A percentile compares a stretch with the other conserved stretches of the same genome.
Evolutionary conservation across 2,888 invertebrate species (phyloP).

Genomic region (Nineta flava): DNA sequence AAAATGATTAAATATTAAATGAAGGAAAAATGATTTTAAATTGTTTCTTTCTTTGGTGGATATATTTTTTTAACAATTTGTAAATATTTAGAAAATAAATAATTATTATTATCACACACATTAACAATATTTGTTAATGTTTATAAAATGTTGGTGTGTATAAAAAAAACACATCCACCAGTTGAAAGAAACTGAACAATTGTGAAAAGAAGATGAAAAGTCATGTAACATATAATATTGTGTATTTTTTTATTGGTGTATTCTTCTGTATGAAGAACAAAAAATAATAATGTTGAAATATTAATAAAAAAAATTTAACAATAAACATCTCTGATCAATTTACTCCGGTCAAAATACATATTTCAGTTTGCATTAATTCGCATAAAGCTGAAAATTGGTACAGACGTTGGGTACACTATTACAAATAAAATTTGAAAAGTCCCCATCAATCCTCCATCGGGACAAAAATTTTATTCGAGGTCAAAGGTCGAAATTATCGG

Average conservation of each 20-base stretch:
- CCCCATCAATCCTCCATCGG: too few relatives aligned
- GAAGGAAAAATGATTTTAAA: not conserved
- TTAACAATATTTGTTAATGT: constrained; percentile 1
- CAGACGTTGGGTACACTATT: too few relatives aligned
- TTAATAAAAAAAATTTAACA: not conserved
- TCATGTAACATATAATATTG: constrained; percentile 3
- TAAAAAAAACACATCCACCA: too few relatives aligned
- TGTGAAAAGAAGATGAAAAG: not conserved
- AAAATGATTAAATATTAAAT: not conserved
- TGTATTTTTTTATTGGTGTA: constrained; percentile 8
- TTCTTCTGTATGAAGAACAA: constrained; percentile 1
- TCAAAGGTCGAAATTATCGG: too few relatives aligned
- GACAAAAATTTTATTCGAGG: too few relatives aligned
- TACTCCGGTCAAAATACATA: too few relatives aligned
- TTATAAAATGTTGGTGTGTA: not conserved
- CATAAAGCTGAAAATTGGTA: too few relatives aligned
- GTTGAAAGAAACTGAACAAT: too few relatives aligned
- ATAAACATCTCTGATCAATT: too few relatives aligned
- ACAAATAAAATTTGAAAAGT: too few relatives aligned
- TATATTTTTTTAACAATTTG: not conserved
- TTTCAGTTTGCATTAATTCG: too few relatives aligned
- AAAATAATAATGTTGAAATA: constrained; percentile 1
- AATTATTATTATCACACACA: not conserved
- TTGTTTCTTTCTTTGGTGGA: not conserved
- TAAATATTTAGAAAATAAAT: constrained; percentile 1